Percentiles rank a stretch among this genome's conserved stretches.
phyloP scores from a whole-genome alignment of 2,888 invertebrate genomes.

The Sthenelais limicola region DNA sequence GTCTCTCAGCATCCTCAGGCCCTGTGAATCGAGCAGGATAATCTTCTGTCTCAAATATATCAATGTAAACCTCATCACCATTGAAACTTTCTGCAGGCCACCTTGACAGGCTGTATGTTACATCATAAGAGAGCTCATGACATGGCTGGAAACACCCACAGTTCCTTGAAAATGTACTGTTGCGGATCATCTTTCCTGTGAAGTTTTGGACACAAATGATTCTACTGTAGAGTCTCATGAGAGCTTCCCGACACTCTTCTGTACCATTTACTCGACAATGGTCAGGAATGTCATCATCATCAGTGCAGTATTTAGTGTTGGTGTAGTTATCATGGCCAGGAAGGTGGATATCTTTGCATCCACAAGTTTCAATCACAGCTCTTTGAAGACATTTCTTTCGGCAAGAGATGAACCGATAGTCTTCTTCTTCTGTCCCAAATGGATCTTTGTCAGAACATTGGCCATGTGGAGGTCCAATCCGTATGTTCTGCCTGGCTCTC shows the following conservation, averaged over 20 bases:
- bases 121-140: slow-evolving; percentile 44
- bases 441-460: slow-evolving; percentile 44
- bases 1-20: slow-evolving; percentile 32
- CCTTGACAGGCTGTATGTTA: slow-evolving; percentile 47
- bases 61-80: slow-evolving; percentile 47
- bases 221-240: slow-evolving; percentile 31
- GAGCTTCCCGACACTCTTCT: slow-evolving; percentile 30
- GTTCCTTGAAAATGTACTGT: slow-evolving; percentile 19
- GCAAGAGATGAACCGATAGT: slow-evolving; percentile 44
- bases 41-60: slow-evolving; percentile 41
- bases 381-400: slow-evolving; percentile 47
- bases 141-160: slow-evolving; percentile 47
- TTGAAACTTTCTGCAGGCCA: slow-evolving; percentile 48
- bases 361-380: slow-evolving; percentile 39
- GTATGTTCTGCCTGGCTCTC: slow-evolving; percentile 39
- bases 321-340: slow-evolving; percentile 38
- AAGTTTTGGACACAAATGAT: slow-evolving; percentile 39
- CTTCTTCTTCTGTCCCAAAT: slow-evolving; percentile 9
- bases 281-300: slow-evolving; percentile 42
- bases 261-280: slow-evolving; percentile 25
- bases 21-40: slow-evolving; percentile 41
- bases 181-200: slow-evolving; percentile 21
- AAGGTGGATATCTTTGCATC: slow-evolving; percentile 44
- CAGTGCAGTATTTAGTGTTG: slow-evolving; percentile 37
- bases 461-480: slow-evolving; percentile 46